Evolutionary conservation across 2,113 vertebrate genomes (phyloP), one percentile per base, ranked within the genome.

Genomic region (Lepus europaeus): DNA sequence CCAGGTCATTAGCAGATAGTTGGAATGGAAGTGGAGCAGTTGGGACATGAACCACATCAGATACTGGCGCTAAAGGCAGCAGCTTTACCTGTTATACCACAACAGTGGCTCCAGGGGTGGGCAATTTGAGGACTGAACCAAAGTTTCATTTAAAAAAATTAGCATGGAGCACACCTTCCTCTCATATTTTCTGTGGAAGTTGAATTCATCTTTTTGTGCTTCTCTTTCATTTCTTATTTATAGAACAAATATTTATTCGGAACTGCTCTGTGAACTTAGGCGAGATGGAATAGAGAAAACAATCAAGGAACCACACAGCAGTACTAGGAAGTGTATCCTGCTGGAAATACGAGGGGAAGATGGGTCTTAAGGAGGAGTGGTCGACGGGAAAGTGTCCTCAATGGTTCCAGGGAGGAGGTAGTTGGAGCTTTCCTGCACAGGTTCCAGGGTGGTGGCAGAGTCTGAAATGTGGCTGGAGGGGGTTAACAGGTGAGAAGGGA

Each of bases 151-250:
- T 29, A 27, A 51, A 36, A 11, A 25, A 20, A 16, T 31, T 22
- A 13, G 17, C 20, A 22, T 0, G 2, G 7, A 12, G 2, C 14
- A 3, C 3, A 11, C 2, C 0, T 63, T 4, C 25, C 36, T 59
- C 0, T 0, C 0, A 9, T n/a, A 4, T 68, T 69, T 74, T 63
- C 76, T 93, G 89, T 33, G 61, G 59, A 77, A 72, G 36, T 31
- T 31, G 66, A 81, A n/a, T 31, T 70, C 29, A 69, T 36, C 92
- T 29, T 49, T 93, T 90, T 49, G 19, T 83, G 74, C 17, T 5
- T 86, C 20, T 27, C 19, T 36, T 86, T 76, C 29, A 9, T 93
- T 78, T 89, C 64, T 90, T 88, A 81, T 88, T 77, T 85, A 63
- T 33, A n/a, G 20, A 91, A 51, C 51, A 73, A 84, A 72, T 59